A percentile compares a stretch with the other conserved stretches of the same genome.
Conservation (phyloP, 1,140 invertebrate species). For the Lepidurus packardi region DNA sequence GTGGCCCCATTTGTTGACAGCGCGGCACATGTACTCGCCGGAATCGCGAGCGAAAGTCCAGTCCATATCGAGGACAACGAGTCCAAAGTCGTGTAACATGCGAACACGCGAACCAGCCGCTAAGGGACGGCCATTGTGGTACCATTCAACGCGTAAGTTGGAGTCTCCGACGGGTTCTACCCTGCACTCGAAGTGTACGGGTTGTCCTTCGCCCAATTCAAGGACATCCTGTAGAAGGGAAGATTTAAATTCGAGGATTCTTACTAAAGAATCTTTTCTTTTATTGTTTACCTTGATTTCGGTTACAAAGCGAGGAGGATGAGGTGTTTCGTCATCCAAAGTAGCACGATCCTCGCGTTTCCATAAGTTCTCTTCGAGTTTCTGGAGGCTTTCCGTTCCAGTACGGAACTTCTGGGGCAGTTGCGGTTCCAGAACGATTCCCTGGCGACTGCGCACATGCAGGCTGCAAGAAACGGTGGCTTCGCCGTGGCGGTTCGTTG, state of each 20-base stretch:
- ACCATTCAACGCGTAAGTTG: conserved; percentile 88
- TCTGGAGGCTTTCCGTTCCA: conserved; percentile 82
- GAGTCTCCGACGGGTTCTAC: conserved; percentile 81
- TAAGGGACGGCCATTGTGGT: conserved; percentile 81
- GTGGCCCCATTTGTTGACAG: conserved; percentile 77
- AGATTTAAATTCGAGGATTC: neutral
- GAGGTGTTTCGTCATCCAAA: conserved; percentile 71
- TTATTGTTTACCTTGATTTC: conserved; percentile 54
- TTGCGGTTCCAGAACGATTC: conserved; percentile 85
- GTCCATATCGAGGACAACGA: conserved; percentile 78
- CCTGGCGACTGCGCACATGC: conserved; percentile 74
- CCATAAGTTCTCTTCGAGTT: conserved; percentile 79
- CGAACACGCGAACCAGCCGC: conserved; percentile 82
- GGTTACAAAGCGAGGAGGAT: conserved; percentile 76
- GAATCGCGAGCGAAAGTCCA: conserved; percentile 77
- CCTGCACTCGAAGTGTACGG: conserved; percentile 84
- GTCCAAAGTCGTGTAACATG: conserved; percentile 88
- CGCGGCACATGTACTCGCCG: conserved; percentile 78
- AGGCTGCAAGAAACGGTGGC: conserved; percentile 78
- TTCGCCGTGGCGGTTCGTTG: conserved; percentile 83
- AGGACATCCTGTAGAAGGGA: conserved; percentile 56
- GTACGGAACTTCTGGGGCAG: conserved; percentile 75
- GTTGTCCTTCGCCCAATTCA: conserved; percentile 76
- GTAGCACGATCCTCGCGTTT: conserved; percentile 73
- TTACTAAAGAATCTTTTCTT: conserved; percentile 35